Evolutionary conservation across 2,797 vertebrate genomes (phyloP).

Genomic region (Benthosema pterotum): DNA sequence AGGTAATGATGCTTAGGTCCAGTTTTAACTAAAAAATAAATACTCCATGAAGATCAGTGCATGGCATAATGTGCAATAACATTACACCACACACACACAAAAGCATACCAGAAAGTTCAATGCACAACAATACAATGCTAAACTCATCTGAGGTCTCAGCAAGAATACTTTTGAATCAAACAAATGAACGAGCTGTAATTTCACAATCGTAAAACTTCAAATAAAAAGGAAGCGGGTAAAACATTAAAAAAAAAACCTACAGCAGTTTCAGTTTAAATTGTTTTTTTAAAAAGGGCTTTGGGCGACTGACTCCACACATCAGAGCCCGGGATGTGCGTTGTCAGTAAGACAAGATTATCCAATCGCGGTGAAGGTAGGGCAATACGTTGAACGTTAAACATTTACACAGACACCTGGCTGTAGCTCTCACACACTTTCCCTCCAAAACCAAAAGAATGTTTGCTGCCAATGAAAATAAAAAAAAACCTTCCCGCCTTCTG

Average conservation of each 20-base stretch:
- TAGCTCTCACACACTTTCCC: constrained; percentile 39
- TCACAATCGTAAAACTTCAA: too few species aligned
- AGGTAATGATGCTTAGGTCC: constrained; percentile 46
- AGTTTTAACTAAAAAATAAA: constrained; percentile 63
- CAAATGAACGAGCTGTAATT: too few species aligned
- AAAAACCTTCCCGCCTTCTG: background rate
- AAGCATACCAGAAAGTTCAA: background rate
- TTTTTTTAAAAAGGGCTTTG: background rate
- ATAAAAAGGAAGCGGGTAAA: too few species aligned
- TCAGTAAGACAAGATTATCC: background rate
- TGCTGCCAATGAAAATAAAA: constrained; percentile 16
- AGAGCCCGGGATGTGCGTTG: background rate
- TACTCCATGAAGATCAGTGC: constrained; percentile 62
- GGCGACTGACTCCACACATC: background rate
- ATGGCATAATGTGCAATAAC: constrained; percentile 30
- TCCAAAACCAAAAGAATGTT: constrained; percentile 40
- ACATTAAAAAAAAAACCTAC: background rate
- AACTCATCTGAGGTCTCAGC: background rate
- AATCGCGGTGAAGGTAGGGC: background rate
- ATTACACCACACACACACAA: constrained; percentile 20
- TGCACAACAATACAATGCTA: background rate
- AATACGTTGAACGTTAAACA: background rate
- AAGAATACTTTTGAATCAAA: constrained; percentile 16
- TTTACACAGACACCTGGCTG: background rate
- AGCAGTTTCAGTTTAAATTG: background rate